Percentiles rank a stretch among this genome's conserved stretches.
Evolutionary conservation across 2,797 vertebrate species (phyloP).

Genomic region (Tangara arthus): DNA sequence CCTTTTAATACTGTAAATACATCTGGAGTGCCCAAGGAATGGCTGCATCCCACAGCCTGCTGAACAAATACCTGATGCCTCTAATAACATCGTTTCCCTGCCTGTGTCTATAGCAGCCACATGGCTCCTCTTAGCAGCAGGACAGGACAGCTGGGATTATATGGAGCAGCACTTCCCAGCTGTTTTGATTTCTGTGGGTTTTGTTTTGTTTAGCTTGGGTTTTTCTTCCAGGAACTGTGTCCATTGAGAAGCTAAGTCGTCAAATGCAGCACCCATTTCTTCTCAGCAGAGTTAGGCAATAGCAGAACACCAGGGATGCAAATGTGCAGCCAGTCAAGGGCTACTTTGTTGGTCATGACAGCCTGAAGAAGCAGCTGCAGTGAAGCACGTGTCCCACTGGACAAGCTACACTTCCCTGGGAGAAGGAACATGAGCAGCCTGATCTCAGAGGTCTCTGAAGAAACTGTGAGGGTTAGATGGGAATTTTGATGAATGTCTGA

Average conservation of each 20-base stretch:
- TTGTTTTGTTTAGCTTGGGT: neutral
- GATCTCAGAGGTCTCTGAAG: neutral
- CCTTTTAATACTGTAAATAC: slow-evolving; percentile 67
- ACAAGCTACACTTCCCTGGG: neutral
- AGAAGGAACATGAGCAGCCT: neutral
- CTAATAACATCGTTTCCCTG: neutral
- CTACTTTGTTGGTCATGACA: neutral
- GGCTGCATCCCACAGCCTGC: slow-evolving; percentile 28
- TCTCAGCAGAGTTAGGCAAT: neutral
- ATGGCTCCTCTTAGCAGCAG: neutral
- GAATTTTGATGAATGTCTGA: neutral
- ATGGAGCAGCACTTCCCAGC: neutral
- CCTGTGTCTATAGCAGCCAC: neutral
- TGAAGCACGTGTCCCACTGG: neutral
- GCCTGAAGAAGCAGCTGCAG: neutral
- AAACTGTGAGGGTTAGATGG: neutral
- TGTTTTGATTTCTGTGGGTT: neutral
- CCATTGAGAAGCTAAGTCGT: neutral
- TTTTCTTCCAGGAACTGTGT: neutral
- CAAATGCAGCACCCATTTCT: neutral
- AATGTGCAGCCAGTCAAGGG: neutral
- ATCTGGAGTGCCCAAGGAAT: slow-evolving; percentile 32
- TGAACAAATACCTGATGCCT: slow-evolving; percentile 31
- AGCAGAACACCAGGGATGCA: neutral
- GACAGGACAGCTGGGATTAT: neutral